Conservation (phyloP, 2,797 vertebrate genomes). For the Gymnoscopelus microlampas region DNA sequence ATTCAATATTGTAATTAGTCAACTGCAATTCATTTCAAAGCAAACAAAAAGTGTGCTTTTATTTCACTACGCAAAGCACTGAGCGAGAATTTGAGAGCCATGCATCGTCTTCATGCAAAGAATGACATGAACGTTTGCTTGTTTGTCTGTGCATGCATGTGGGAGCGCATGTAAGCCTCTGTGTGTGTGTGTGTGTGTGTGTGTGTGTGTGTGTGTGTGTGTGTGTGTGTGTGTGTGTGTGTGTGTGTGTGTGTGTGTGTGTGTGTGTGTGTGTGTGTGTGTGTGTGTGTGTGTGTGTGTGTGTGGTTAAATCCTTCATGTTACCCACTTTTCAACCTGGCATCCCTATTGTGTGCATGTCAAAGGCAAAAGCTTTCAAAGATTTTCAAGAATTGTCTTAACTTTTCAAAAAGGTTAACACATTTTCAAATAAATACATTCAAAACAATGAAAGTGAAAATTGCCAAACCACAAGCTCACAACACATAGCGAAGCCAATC, state of each 20-base stretch:
- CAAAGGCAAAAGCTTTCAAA: no score
- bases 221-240: background rate
- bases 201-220: no score
- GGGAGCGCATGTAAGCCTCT: background rate
- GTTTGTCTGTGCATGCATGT: constrained; percentile 24
- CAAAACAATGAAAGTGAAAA: no score
- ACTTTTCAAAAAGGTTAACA: no score
- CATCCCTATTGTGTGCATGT: no score
- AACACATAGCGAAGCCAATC: no score
- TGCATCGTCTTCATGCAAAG: constrained; percentile 57
- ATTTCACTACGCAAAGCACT: constrained; percentile 59
- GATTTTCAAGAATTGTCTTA: no score
- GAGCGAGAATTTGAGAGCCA: constrained; percentile 63
- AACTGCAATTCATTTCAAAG: constrained; percentile 41
- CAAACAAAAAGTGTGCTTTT: constrained; percentile 50
- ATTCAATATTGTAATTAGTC: constrained; percentile 54
- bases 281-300: background rate
- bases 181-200: constrained; percentile 2
- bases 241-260: no score
- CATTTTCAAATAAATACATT: no score
- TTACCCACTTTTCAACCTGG: no score
- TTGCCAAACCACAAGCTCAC: no score
- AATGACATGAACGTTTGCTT: constrained; percentile 42
- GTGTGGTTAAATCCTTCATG: no score
- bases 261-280: background rate